Percentiles rank a stretch among this genome's conserved stretches.
Evolutionary conservation across 2,888 invertebrate species (phyloP).

Genomic region (Allophyes oxyacanthae): DNA sequence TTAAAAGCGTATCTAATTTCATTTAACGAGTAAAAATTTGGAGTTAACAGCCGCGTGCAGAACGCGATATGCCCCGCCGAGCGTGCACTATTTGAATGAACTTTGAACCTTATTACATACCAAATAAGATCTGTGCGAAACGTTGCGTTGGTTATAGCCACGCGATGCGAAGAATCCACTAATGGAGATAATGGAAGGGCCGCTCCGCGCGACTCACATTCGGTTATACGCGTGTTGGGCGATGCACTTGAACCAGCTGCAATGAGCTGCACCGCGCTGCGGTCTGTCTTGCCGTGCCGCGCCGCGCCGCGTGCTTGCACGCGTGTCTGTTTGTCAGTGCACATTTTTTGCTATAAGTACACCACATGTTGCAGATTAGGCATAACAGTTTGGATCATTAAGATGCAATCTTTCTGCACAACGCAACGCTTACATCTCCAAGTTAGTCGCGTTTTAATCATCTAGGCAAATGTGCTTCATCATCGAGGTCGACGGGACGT

Average conservation of each 20-base stretch:
- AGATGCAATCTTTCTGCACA: too few species aligned
- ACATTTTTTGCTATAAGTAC: too few species aligned
- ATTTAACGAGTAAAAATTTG: slow-evolving; percentile 10
- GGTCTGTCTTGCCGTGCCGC: too few species aligned
- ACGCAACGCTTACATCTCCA: too few species aligned
- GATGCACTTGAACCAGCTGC: not conserved
- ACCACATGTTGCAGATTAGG: too few species aligned
- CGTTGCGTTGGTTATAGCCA: not conserved
- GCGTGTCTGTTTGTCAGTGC: too few species aligned
- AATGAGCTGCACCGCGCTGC: too few species aligned
- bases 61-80: slow-evolving; percentile 2
- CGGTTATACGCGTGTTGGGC: not conserved
- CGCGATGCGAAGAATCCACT: not conserved
- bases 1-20: slow-evolving; percentile 17
- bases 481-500: too few species aligned
- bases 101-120: not conserved
- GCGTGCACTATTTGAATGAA: not conserved
- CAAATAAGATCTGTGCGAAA: not conserved
- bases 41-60: slow-evolving; percentile 9
- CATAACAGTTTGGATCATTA: too few species aligned
- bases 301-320: too few species aligned
- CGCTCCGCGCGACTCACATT: not conserved
- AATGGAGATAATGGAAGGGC: not conserved
- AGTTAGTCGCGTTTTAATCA: too few species aligned
- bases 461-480: too few species aligned